Base-by-base conservation (phyloP, 2,888 invertebrate species). In the Aproaerema taeniolella region DNA sequence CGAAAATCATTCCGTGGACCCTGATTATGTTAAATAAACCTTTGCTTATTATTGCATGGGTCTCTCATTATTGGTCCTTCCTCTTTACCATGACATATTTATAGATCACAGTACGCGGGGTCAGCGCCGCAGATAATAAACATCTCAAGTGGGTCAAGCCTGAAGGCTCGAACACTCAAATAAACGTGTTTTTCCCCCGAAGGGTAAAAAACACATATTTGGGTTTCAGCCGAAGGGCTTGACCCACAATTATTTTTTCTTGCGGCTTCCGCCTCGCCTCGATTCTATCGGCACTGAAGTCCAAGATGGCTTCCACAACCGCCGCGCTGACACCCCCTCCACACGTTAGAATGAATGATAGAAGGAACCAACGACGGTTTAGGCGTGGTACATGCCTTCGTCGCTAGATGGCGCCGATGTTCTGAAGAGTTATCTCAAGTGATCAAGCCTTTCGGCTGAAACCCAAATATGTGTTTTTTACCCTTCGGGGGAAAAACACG, bases 91-190 rank as follows among this genome's bases (percentile, higher is more conserved):
- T n/a, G n/a, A n/a, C n/a, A n/a, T n/a, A n/a, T 8, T 20, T 34
- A 11, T 9, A 24, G 15, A 25, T 41, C 41, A 41, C 35, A 41
- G 36, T 41, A 41, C 41, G 41, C 36, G 20, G 8, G 17, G 29
- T 29, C 41, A 41, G 35, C 41, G 31, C 41, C 41, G 35, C 41
- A 41, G 41, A 41, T 36, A 36, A 14, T 36, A 41, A 41, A 41
- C 36, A 41, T 34, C 24, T 31, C 41, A 34, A 15, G 29, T 20
- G 17, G 29, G 41, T 35, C 36, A 29, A 34, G 36, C 29, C 34
- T 31, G 24, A 31, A 41, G 41, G 41, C 41, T 41, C 41, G 41
- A 41, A 41, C 41, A 31, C 38, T 31, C 31, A 31, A 38, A 38
- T 31, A 41, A 16, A 31, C 31, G 12, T 35, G 40, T 40, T 40